Evolutionary conservation across 2,797 vertebrate genomes (phyloP).

Genomic region (Melopsittacus undulatus): DNA sequence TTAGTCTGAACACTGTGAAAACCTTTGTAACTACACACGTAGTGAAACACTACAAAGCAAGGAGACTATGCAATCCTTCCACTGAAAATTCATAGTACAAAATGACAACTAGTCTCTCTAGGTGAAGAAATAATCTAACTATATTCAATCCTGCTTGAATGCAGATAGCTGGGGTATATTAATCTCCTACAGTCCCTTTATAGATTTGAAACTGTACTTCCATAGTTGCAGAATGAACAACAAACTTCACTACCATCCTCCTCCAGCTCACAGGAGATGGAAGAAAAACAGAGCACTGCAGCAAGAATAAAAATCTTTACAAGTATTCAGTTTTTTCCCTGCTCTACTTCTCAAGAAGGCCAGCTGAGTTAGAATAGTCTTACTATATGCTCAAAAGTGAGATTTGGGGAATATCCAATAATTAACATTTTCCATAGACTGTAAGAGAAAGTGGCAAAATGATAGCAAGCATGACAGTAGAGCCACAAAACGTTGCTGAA

Average conservation of each 20-base stretch:
- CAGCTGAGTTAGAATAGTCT: background rate
- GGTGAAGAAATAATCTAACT: background rate
- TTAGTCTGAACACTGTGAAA: background rate
- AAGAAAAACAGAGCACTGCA: background rate
- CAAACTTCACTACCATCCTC: rapidly evolving
- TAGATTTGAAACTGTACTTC: constrained; percentile 12
- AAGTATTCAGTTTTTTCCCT: background rate
- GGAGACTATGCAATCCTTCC: background rate
- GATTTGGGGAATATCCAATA: background rate
- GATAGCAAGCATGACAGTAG: background rate
- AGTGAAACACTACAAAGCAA: background rate
- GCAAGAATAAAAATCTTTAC: background rate
- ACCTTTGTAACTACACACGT: background rate
- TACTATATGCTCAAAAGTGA: background rate
- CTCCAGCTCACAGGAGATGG: background rate
- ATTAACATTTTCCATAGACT: background rate
- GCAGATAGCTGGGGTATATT: background rate
- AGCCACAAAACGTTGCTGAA: background rate
- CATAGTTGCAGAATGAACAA: background rate
- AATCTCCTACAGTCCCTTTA: background rate
- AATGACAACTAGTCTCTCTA: background rate
- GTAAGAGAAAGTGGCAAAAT: background rate
- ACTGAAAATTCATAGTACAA: background rate
- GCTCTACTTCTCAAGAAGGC: background rate
- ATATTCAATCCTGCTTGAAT: background rate